Conservation (phyloP, 2,888 invertebrate genomes). For the Synergus laeviventris region DNA sequence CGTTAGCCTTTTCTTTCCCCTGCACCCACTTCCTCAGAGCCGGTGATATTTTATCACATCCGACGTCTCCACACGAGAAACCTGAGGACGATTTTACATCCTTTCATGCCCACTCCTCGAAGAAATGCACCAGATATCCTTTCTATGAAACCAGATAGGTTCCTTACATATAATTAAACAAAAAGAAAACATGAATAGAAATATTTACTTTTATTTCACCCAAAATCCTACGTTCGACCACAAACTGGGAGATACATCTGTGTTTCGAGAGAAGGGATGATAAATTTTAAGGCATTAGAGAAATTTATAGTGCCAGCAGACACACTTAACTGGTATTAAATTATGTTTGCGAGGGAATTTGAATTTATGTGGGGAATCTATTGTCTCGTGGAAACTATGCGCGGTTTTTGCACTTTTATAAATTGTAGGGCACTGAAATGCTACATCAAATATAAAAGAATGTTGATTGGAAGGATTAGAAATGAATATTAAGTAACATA, state of each 20-base stretch:
- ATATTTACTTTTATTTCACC: background rate
- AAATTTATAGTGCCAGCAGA: background rate
- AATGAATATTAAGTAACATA: background rate
- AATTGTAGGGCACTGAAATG: background rate
- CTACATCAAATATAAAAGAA: background rate
- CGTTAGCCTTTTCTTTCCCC: slow-evolving; percentile 23
- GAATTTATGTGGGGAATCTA: background rate
- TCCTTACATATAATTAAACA: background rate
- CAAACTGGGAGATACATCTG: background rate
- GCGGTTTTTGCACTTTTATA: background rate
- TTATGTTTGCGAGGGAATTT: slow-evolving; percentile 5
- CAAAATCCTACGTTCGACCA: background rate
- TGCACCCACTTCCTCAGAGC: slow-evolving; percentile 12
- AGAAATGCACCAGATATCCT: slow-evolving; percentile 26
- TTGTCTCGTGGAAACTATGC: background rate
- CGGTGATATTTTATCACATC: slow-evolving; percentile 38
- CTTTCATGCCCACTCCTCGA: slow-evolving; percentile 20
- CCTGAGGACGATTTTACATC: slow-evolving; percentile 35
- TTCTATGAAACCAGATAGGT: slow-evolving; percentile 31
- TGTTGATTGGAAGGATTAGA: background rate
- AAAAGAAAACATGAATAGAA: background rate
- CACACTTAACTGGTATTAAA: slow-evolving; percentile 2
- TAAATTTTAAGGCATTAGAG: slow-evolving; percentile 9
- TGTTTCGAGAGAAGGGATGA: background rate
- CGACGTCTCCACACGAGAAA: slow-evolving; percentile 33